Percentiles rank a stretch among this genome's conserved stretches.
phyloP scores from a whole-genome alignment of 2,113 vertebrate species.

The Macrotus californicus region DNA sequence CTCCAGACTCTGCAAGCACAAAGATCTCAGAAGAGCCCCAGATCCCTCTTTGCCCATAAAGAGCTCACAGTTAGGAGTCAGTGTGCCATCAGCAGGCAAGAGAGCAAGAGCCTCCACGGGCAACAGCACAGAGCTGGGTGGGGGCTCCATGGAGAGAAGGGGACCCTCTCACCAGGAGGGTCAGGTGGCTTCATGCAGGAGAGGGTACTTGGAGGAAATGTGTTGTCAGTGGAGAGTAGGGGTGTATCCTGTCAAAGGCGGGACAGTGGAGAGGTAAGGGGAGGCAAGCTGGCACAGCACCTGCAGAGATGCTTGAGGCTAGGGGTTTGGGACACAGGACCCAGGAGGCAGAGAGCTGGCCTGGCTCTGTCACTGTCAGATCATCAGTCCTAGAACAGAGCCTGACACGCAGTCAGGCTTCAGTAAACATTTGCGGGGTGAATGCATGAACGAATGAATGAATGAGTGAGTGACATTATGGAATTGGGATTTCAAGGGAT shows the following conservation, averaged over 20 bases:
- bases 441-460: neutral
- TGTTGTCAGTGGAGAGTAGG: accelerated
- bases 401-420: accelerated
- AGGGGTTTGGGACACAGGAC: accelerated
- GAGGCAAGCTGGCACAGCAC: neutral
- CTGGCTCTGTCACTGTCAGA: accelerated
- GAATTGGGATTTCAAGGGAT: neutral
- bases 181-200: neutral
- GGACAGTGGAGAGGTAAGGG: neutral
- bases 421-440: neutral
- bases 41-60: neutral
- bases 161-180: neutral
- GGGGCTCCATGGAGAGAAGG: neutral
- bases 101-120: accelerated
- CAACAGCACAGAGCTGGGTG: accelerated
- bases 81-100: accelerated
- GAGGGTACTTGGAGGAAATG: too few relatives aligned
- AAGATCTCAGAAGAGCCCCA: neutral
- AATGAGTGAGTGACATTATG: too few relatives aligned
- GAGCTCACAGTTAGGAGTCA: neutral
- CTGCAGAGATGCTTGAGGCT: neutral
- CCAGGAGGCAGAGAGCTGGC: neutral
- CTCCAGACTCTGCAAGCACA: accelerated
- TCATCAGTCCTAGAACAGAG: accelerated
- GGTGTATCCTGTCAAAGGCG: too few relatives aligned